Evolutionary conservation across 2,888 invertebrate genomes (phyloP).

Genomic region (Sphinx pinastri): DNA sequence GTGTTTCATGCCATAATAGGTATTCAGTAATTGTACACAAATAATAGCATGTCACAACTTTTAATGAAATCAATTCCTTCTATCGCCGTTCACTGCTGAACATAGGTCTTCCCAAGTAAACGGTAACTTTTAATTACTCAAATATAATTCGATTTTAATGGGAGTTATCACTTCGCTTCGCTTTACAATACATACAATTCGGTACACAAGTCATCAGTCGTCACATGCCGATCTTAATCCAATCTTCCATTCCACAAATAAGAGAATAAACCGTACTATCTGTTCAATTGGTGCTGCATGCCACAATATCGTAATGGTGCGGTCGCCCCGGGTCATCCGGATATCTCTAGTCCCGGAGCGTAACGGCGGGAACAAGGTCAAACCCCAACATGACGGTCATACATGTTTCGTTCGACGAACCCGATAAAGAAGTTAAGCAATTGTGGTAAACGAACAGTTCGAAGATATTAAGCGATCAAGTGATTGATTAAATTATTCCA

Average conservation of each 20-base stretch:
- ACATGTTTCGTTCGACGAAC: constrained; percentile 39
- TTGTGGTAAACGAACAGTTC: background rate
- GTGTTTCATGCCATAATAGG: background rate
- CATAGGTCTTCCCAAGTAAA: too few species aligned
- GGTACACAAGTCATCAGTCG: background rate
- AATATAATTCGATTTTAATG: too few species aligned
- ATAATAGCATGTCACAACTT: background rate
- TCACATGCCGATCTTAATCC: background rate
- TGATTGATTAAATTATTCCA: background rate
- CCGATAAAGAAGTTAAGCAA: constrained; percentile 9
- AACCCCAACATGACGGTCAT: constrained; percentile 41
- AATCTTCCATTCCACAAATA: constrained; percentile 24
- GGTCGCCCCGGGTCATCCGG: constrained; percentile 40
- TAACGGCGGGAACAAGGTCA: constrained; percentile 41
- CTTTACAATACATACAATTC: too few species aligned
- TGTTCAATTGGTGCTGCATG: constrained; percentile 41
- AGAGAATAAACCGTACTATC: constrained; percentile 35
- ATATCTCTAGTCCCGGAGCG: constrained; percentile 33
- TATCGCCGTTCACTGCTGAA: too few species aligned
- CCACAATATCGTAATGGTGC: constrained; percentile 52
- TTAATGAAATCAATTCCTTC: too few species aligned
- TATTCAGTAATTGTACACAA: background rate
- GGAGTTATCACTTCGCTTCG: too few species aligned
- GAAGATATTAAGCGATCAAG: background rate
- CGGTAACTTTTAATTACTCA: too few species aligned